Percentiles rank a stretch among this genome's conserved stretches.
Evolutionary conservation across 2,888 invertebrate species (phyloP).

Genomic region (Mimas tiliae): DNA sequence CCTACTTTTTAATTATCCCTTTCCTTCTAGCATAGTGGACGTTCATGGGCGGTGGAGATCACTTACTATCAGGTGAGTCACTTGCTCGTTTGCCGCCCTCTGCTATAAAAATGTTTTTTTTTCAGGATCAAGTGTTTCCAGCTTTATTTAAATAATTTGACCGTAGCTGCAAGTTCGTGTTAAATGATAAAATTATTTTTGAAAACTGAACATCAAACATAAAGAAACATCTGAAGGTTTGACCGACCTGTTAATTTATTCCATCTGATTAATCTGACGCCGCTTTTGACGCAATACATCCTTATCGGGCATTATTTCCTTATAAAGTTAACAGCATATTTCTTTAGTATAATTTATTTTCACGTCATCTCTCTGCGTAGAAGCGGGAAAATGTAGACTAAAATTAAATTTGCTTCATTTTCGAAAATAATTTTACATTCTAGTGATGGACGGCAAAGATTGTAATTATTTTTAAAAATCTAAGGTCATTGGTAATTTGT

Average conservation of each 20-base stretch:
- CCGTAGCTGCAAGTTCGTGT: neutral
- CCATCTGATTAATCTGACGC: slow-evolving; percentile 3
- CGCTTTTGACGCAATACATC: neutral
- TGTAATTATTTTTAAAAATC: too few relatives aligned
- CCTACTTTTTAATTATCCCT: too few relatives aligned
- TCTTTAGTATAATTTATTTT: slow-evolving; percentile 2
- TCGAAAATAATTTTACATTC: neutral
- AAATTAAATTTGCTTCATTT: neutral
- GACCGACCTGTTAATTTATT: neutral
- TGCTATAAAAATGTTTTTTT: too few relatives aligned
- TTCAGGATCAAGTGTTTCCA: too few relatives aligned
- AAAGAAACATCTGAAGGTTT: neutral
- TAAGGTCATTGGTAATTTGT: too few relatives aligned
- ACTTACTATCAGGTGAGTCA: too few relatives aligned
- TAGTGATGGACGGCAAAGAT: too few relatives aligned
- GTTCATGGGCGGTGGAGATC: too few relatives aligned
- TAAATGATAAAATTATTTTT: neutral
- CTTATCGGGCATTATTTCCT: neutral
- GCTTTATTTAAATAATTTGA: neutral
- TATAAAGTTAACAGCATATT: neutral
- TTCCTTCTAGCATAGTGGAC: too few relatives aligned
- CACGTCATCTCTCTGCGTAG: neutral
- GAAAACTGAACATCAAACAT: neutral
- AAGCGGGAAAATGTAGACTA: neutral
- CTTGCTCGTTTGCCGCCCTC: too few relatives aligned